Conservation (phyloP, 2,888 invertebrate genomes). For the Druceiella hillmani region DNA sequence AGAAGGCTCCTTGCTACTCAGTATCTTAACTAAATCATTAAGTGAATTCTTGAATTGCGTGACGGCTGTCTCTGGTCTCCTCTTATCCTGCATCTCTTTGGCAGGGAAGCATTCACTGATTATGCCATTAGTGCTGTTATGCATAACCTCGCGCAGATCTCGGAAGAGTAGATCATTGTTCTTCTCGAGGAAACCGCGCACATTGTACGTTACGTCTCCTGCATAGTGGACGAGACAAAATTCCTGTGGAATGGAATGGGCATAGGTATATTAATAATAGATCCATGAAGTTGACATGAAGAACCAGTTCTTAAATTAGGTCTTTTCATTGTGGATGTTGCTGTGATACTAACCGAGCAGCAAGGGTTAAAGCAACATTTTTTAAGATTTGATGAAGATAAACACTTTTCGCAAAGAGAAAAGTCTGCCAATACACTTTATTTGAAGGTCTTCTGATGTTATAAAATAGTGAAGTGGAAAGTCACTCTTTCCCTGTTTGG, state of each 20-base stretch:
- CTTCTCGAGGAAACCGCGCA: constrained; percentile 84
- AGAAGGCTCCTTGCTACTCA: constrained; percentile 91
- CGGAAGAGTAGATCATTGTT: constrained; percentile 89
- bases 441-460: too few relatives aligned
- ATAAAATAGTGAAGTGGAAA: too few relatives aligned
- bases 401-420: too few relatives aligned
- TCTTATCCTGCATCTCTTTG: constrained; percentile 67
- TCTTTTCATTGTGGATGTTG: too few relatives aligned
- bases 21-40: constrained; percentile 79
- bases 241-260: constrained; percentile 56
- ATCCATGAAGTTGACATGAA: too few relatives aligned
- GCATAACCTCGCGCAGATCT: constrained; percentile 82
- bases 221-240: constrained; percentile 90
- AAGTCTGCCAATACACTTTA: too few relatives aligned
- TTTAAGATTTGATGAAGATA: too few relatives aligned
- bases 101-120: constrained; percentile 43
- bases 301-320: too few relatives aligned
- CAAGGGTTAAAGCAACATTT: too few relatives aligned
- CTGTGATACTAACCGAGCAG: too few relatives aligned
- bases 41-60: constrained; percentile 87
- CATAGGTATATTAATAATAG: too few relatives aligned
- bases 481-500: too few relatives aligned
- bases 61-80: constrained; percentile 84
- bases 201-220: constrained; percentile 87
- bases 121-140: constrained; percentile 41